These are phyloP conservation scores for Apteryx owenii DNA, from an alignment of 2,113 vertebrate genomes.

Conservation along the genomic window DNA sequence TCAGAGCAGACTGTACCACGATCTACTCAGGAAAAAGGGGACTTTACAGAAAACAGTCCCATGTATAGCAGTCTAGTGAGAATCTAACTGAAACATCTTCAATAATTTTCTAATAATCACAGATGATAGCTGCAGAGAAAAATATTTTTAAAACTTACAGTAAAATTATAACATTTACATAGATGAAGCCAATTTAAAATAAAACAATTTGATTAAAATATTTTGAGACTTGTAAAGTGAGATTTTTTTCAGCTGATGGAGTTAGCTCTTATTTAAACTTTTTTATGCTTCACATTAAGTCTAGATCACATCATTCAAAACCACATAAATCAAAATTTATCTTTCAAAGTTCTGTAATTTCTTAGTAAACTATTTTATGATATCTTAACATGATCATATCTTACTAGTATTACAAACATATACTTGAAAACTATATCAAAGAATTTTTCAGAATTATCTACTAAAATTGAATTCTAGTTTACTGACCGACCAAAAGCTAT, in stretches of 20 bases:
- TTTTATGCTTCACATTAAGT: background rate
- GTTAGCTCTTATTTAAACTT: background rate
- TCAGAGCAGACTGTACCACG: background rate
- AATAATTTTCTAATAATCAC: background rate
- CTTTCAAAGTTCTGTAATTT: background rate
- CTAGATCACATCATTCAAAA: background rate
- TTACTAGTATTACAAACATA: background rate
- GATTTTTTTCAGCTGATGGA: background rate
- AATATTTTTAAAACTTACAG: background rate
- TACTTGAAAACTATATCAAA: background rate
- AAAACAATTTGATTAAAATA: background rate
- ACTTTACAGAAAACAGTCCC: background rate
- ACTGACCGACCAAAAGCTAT: background rate
- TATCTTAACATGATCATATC: background rate
- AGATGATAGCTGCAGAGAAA: background rate
- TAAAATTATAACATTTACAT: background rate
- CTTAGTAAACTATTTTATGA: background rate
- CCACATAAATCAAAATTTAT: background rate
- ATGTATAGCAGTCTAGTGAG: background rate
- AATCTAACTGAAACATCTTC: background rate
- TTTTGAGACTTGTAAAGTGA: background rate
- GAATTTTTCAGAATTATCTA: background rate
- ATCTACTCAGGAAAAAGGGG: background rate
- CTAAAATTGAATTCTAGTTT: background rate
- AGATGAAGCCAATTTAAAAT: background rate